Percentiles rank a stretch among this genome's conserved stretches.
phyloP scores from a whole-genome alignment of 2,888 invertebrate species.

The Mesorhabditis belari region DNA sequence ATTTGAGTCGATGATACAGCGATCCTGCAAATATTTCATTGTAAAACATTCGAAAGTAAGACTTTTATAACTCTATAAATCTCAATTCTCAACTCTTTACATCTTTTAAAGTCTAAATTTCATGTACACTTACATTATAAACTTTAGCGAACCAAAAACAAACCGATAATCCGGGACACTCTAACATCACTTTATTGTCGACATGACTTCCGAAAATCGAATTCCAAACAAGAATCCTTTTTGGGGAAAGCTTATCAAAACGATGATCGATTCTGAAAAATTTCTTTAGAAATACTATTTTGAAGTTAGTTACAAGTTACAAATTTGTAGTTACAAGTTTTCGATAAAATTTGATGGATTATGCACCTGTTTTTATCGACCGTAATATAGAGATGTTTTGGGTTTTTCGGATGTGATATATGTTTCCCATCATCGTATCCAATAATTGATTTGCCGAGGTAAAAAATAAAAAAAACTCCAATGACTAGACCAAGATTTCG shows the following conservation, averaged over 20 bases:
- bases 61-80: too few relatives aligned
- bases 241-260: constrained; percentile 27
- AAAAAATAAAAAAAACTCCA: constrained; percentile 14
- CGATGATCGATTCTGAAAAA: constrained; percentile 24
- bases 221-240: constrained; percentile 45
- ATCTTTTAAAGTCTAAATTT: too few relatives aligned
- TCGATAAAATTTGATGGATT: too few relatives aligned
- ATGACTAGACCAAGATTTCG: constrained; percentile 13
- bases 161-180: constrained; percentile 29
- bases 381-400: constrained; percentile 35
- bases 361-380: constrained; percentile 9
- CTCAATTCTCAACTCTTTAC: too few relatives aligned
- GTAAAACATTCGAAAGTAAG: not conserved
- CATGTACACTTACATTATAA: too few relatives aligned
- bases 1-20: constrained; percentile 61
- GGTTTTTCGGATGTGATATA: constrained; percentile 12
- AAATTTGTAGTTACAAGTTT: too few relatives aligned
- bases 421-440: constrained; percentile 25
- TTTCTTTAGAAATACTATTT: not conserved
- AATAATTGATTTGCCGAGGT: constrained; percentile 26
- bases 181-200: constrained; percentile 4
- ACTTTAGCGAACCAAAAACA: too few relatives aligned
- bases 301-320: not conserved
- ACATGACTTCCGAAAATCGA: constrained; percentile 26
- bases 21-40: constrained; percentile 59